Conservation (phyloP, 2,888 invertebrate genomes). For the Parnassius mnemosyne region DNA sequence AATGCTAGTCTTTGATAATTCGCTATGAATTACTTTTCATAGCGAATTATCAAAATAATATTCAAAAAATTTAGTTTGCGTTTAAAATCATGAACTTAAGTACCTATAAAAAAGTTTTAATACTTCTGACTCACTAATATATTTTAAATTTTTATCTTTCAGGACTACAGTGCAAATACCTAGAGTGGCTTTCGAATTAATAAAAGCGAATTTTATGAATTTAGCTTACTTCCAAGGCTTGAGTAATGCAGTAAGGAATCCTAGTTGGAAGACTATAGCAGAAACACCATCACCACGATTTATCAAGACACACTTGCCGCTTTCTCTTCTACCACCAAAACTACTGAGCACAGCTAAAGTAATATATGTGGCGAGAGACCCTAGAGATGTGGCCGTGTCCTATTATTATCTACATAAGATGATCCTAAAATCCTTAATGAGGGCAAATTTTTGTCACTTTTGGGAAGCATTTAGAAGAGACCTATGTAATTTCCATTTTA, state of each 20-base stretch:
- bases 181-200: constrained; percentile 61
- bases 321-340: constrained; percentile 79
- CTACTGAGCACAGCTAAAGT: constrained; percentile 75
- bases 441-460: constrained; percentile 78
- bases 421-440: constrained; percentile 70
- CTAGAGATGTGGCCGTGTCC: constrained; percentile 86
- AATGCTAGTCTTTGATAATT: too few relatives aligned
- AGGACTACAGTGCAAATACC: constrained; percentile 61
- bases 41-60: too few relatives aligned
- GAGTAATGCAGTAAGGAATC: constrained; percentile 49
- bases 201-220: constrained; percentile 67
- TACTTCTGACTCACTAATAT: too few relatives aligned
- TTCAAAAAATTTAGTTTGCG: too few relatives aligned
- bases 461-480: constrained; percentile 82
- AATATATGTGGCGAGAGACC: constrained; percentile 86
- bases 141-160: constrained; percentile 26
- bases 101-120: too few relatives aligned
- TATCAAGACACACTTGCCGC: constrained; percentile 84
- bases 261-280: constrained; percentile 61
- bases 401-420: constrained; percentile 84
- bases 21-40: too few relatives aligned
- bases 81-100: too few relatives aligned
- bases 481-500: constrained; percentile 66
- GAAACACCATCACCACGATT: constrained; percentile 75
- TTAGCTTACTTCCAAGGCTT: constrained; percentile 66